Base-by-base conservation (phyloP, 2,888 invertebrate genomes). In the Drosophila melanosoma region DNA sequence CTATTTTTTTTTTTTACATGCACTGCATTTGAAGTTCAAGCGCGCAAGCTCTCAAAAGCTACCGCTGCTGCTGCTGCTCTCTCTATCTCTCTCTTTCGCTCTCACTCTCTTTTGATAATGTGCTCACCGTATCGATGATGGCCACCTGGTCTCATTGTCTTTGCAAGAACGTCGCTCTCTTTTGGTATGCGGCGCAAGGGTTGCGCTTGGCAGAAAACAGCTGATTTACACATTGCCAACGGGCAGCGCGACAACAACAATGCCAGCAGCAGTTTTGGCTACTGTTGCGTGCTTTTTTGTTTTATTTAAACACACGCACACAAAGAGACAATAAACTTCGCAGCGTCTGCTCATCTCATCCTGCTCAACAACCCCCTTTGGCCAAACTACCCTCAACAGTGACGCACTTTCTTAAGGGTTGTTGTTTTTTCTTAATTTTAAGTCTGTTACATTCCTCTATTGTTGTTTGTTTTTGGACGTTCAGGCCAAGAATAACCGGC, bases 11-110 rank as follows among this genome's bases (percentile, higher is more conserved):
- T 54, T 54, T 36, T 54, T 54, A 26, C 72, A 66, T 71, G 65
- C 69, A 73, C 71, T 81, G 85, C 87, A 87, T 87, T 87, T 85
- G 88, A 85, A 85, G 85, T 85, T 85, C 87, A 85, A 85, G 85
- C 88, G 79, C 83, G 83, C 78, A 84, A 84, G 83, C 81, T 81
- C 70, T 74, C 64, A 67, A 36, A 36, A 42, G 35, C 53, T 45
- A 38, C 32, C 54, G 53, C 61, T 52, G 42, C 36, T 38, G 26
- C 7, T 54, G 26, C 26, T 35, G 42, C 77, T 51, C 38, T 56
- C 51, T 59, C 51, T 17, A 52, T 61, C 40, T 15, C 45, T 15
- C 45, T 45, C 45, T 45, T 45, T 12, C 3, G 20, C 45, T 59
- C 52, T n/a, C 59, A 57, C 38, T 17, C 66, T 57, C 66, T 58